phyloP scores from a whole-genome alignment of 1,140 invertebrate genomes.

The Parapsyche elsis region DNA sequence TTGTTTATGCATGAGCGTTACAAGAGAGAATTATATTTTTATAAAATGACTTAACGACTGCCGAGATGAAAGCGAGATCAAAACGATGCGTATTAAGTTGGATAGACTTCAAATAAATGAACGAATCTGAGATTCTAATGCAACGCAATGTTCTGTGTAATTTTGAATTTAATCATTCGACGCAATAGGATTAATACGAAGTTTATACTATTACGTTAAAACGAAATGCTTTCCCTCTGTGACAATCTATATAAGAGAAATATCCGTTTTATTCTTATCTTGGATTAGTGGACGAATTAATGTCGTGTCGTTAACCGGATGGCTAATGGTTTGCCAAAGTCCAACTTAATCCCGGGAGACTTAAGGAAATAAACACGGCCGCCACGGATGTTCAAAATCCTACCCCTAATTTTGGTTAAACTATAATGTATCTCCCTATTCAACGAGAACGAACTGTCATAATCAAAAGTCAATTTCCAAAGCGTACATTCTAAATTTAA shows the following conservation, averaged over 20 bases:
- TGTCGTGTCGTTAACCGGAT: slow-evolving; percentile 40
- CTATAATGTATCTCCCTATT: not conserved
- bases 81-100: no score
- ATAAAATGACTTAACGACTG: no score
- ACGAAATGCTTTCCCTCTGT: not conserved
- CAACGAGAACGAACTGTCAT: not conserved
- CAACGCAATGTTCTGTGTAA: no score
- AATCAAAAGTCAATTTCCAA: no score
- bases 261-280: slow-evolving; percentile 29
- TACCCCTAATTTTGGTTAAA: not conserved
- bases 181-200: not conserved
- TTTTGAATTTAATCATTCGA: no score
- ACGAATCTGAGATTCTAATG: no score
- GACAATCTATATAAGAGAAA: not conserved
- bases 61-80: no score
- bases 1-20: slow-evolving; percentile 7
- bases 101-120: no score
- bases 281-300: slow-evolving; percentile 38
- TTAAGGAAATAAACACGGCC: slow-evolving; percentile 33
- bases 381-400: slow-evolving; percentile 9
- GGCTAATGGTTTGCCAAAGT: slow-evolving; percentile 46
- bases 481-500: not conserved
- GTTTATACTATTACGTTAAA: not conserved
- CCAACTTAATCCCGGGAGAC: slow-evolving; percentile 34
- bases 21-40: no score